These are phyloP conservation scores for Pyrgilauda ruficollis DNA, from an alignment of 2,113 vertebrate genomes.

Conservation along the genomic window DNA sequence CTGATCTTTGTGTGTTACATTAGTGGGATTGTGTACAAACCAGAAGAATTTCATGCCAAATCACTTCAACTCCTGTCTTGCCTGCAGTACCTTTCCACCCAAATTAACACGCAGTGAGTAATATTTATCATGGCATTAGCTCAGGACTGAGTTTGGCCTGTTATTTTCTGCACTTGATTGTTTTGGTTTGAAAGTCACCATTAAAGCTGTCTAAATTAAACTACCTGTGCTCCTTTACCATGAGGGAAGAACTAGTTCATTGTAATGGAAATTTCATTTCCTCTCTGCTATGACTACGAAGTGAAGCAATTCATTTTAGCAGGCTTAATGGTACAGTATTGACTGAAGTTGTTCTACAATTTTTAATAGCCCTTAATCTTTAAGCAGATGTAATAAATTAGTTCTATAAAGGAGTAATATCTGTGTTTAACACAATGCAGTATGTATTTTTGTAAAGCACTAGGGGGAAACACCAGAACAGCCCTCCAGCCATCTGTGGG, in stretches of 20 bases:
- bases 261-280: slow-evolving; percentile 40
- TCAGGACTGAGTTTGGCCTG: neutral
- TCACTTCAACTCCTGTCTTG: neutral
- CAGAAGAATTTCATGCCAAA: neutral
- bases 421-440: neutral
- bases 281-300: neutral
- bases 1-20: neutral
- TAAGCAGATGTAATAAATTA: slow-evolving; percentile 27
- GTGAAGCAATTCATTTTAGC: slow-evolving; percentile 36
- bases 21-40: neutral
- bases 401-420: neutral
- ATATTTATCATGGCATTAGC: neutral
- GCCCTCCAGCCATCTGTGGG: fast-evolving
- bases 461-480: neutral
- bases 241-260: neutral
- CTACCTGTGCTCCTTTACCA: neutral
- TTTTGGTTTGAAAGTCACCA: slow-evolving; percentile 29
- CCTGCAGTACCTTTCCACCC: neutral
- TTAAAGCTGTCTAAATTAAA: slow-evolving; percentile 51
- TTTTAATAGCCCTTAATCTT: slow-evolving; percentile 50
- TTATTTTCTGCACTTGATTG: slow-evolving; percentile 5
- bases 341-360: slow-evolving; percentile 14
- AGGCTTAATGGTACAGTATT: slow-evolving; percentile 30
- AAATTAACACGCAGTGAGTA: neutral
- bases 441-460: neutral